These are phyloP conservation scores for Drosophila serrata DNA, from an alignment of 1,140 invertebrate species.

Conservation along the genomic window DNA sequence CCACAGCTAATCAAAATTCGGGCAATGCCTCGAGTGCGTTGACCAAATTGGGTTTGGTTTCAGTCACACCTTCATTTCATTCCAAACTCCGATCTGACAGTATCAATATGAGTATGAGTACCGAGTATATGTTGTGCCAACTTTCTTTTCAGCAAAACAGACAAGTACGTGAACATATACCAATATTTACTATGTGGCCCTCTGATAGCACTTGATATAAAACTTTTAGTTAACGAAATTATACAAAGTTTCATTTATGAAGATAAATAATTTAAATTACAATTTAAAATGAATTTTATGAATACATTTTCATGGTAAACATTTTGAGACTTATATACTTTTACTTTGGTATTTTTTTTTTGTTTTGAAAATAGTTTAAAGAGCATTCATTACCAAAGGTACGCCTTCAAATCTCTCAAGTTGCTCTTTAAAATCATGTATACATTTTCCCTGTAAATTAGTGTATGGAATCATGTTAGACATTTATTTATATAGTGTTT, in stretches of 20 bases:
- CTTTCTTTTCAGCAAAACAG: constrained; percentile 65
- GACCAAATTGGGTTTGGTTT: constrained; percentile 22
- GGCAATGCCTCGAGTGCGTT: constrained; percentile 35
- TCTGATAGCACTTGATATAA: neutral
- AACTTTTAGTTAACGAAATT: neutral
- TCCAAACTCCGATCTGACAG: constrained; percentile 30
- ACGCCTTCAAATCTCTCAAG: too few species aligned
- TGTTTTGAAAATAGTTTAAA: too few species aligned
- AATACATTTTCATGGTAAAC: neutral
- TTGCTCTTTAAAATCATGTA: neutral
- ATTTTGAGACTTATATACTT: too few species aligned
- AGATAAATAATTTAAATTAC: neutral
- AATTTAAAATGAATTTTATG: neutral
- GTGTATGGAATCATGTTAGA: neutral
- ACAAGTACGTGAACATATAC: constrained; percentile 9
- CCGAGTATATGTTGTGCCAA: constrained; percentile 34
- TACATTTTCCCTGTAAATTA: neutral
- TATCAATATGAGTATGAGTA: constrained; percentile 19
- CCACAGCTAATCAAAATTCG: constrained; percentile 45
- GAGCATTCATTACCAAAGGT: too few species aligned
- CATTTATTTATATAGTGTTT: neutral
- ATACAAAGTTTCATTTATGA: neutral
- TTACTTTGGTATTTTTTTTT: too few species aligned
- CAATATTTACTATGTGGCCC: constrained; percentile 7
- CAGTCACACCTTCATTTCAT: constrained; percentile 31